Base-by-base conservation (phyloP, 2,113 vertebrate species). In the Paracyprichromis sp. region DNA sequence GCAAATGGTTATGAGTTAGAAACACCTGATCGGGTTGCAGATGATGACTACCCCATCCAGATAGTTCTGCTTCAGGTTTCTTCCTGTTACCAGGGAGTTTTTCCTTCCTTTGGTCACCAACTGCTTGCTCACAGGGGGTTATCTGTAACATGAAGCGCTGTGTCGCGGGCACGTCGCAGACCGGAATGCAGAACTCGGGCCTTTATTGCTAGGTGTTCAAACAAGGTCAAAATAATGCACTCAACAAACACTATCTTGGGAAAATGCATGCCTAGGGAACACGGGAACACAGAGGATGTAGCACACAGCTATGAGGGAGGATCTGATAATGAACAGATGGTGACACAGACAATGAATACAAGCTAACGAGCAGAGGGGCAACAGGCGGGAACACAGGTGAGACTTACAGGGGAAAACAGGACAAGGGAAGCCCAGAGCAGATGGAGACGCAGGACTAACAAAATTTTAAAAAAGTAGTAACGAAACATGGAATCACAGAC, bases 171-270 rank as follows among this genome's bases (percentile, higher is more conserved):
- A 63, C 31, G 9, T 36, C 1, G 4, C 61, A 12, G 61, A 38
- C 61, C 10, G 1, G 0, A 66, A n/a, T 38, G 4, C 61, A 66
- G 10, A 66, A 66, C 19, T 66, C 4, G 0, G 61, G 61, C 34
- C 34, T 38, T 66, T 66, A 38, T 38, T 38, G 4, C 6, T 66
- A 7, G 31, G 17, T 66, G 0, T 38, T 66, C 34, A 66, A 66
- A 38, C 61, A 66, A 8, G 17, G 17, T 66, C 34, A 66, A 66
- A 38, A 66, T 66, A 66, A 38, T 66, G 0, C 31, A 66, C 31
- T 1, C 61, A 36, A n/a, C 19, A n/a, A 66, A 38, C 10, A 11
- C 61, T 66, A 66, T 38, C 61, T 66, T n/a, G 34, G 4, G 31
- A 38, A 66, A 66, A 66, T n/a, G 10, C 0, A 13, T 34, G 16